Base-by-base conservation (phyloP, 2,888 invertebrate genomes). In the Trichogramma dendrolimi region DNA sequence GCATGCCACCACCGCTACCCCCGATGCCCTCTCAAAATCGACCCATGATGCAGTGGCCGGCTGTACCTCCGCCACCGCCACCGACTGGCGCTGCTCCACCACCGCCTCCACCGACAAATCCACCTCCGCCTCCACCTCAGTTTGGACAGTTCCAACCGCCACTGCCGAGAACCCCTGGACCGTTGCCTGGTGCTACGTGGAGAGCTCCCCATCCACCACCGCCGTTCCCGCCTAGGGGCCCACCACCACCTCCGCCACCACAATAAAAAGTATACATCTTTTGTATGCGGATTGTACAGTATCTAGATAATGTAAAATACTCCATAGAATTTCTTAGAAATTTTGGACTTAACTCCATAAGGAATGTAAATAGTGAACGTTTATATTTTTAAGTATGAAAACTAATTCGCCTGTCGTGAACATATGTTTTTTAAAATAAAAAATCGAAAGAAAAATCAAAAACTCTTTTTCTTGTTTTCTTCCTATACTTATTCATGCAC, bases 221-320 rank as follows among this genome's bases (percentile, higher is more conserved):
- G 3, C 82, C 84, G 1, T 85, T 88, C 66, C 88, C 88, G 5
- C 87, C 88, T 47, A 83, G 88, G 68, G 87, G 88, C 46, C 86
- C 88, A 0, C 88, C 89, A 0, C 89, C 89, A 67, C 90, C 89
- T 6, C 87, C 88, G 41, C 84, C 83, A 6, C 76, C 79, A 5
- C 76, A 75, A 27, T 27, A 27, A 27, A 27, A 27, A 27, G 27
- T 2, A 27, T 27, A 27, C 3, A 27, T 27, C 27, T 27, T 27
- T 27, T 27, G 27, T 27, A 27, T 27, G 27, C 27, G 27, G 27
- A 27, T 27, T 27, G 27, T 27, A 27, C 27, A 27, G 27, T 27
- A 27, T 27, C 27, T 27, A 27, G 27, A 27, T 27, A 27, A 27
- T 27, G 27, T 27, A 27, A 27, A 27, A 27, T 27, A 27, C 27